phyloP scores from a whole-genome alignment of 2,113 vertebrate species.

The Colinus virginianus region DNA sequence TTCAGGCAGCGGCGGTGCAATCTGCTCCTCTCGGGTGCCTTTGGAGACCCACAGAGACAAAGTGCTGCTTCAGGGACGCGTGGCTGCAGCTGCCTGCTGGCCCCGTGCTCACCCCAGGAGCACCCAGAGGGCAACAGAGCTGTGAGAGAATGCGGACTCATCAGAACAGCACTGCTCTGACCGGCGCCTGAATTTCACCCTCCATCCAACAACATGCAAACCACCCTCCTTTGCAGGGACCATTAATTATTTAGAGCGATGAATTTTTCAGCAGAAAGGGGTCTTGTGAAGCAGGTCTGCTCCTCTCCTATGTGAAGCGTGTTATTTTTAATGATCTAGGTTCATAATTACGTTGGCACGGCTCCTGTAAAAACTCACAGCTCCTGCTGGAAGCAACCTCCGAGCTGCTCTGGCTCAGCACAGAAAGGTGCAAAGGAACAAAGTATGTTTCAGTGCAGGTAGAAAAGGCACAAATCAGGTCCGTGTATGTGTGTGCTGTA shows the following conservation, averaged over 20 bases:
- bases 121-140: background rate
- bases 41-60: background rate
- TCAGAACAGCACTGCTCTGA: background rate
- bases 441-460: background rate
- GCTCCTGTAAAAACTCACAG: background rate
- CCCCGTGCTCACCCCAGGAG: fast-evolving
- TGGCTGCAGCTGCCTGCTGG: background rate
- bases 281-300: constrained; percentile 33
- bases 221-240: background rate
- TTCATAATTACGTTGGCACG: constrained; percentile 21
- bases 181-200: background rate
- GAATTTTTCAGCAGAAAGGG: constrained; percentile 67
- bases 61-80: background rate
- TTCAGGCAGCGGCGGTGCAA: background rate
- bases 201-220: background rate
- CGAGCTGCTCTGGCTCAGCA: background rate
- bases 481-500: background rate
- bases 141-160: background rate
- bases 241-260: constrained; percentile 58
- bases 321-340: constrained; percentile 60
- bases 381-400: background rate
- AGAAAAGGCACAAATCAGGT: background rate
- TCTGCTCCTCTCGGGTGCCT: background rate
- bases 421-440: background rate
- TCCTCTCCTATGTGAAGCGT: background rate